Evolutionary conservation across 2,797 vertebrate species (phyloP).

Genomic region (Synaphobranchus kaupii): DNA sequence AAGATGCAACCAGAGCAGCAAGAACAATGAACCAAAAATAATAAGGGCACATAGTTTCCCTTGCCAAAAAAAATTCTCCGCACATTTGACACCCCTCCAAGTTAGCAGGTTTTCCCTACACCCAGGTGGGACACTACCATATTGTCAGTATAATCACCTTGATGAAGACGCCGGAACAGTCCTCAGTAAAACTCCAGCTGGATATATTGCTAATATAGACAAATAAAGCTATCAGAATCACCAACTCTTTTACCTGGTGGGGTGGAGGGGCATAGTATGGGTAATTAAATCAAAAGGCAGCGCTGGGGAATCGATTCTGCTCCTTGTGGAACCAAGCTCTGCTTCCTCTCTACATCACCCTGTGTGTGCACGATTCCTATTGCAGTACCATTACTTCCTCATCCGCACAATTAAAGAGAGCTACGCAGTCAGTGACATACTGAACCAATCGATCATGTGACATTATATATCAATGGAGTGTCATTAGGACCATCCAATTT

Average conservation of each 20-base stretch:
- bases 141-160: constrained; percentile 2
- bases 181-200: neutral
- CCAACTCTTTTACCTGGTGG: neutral
- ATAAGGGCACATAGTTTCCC: neutral
- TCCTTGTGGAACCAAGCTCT: neutral
- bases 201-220: neutral
- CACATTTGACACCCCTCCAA: neutral
- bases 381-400: neutral
- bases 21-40: neutral
- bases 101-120: neutral
- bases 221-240: neutral
- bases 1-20: neutral
- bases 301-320: neutral
- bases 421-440: neutral
- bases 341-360: neutral
- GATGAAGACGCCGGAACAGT: neutral
- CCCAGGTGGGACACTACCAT: neutral
- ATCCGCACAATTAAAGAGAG: neutral
- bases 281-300: neutral
- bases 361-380: neutral
- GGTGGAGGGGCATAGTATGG: neutral
- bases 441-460: neutral
- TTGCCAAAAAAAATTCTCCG: neutral
- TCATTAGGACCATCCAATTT: neutral
- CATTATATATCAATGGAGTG: neutral